A percentile compares a stretch with the other conserved stretches of the same genome.
These are phyloP conservation scores for Phylloscopus trochiloides DNA, from an alignment of 2,113 vertebrate species.

Conservation along the genomic window DNA sequence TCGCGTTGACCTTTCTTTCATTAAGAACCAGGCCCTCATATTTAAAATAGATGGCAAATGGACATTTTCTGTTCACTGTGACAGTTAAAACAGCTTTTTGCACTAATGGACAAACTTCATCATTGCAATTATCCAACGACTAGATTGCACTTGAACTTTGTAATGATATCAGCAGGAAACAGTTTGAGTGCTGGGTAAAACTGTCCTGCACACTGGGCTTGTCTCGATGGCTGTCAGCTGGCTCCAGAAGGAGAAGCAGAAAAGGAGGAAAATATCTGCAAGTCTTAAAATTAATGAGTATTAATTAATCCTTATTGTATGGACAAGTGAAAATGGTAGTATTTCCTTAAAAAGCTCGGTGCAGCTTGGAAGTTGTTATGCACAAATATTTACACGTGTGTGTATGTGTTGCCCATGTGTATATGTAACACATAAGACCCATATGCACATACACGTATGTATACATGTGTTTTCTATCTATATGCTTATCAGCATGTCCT, in stretches of 20 bases:
- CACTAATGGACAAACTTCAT: not conserved
- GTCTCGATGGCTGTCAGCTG: not conserved
- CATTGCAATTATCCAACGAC: not conserved
- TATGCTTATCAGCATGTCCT: not conserved
- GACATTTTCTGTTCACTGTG: not conserved
- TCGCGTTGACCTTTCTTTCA: not conserved
- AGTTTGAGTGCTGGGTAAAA: not conserved
- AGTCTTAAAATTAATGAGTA: not conserved
- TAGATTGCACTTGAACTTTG: not conserved
- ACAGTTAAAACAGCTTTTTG: not conserved
- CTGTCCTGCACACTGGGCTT: not conserved
- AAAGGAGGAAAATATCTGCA: not conserved
- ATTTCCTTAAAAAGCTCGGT: not conserved
- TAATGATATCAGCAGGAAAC: not conserved
- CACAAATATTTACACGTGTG: not conserved
- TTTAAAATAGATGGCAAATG: not conserved
- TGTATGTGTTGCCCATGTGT: not conserved
- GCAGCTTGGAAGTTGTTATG: not conserved
- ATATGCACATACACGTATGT: not conserved
- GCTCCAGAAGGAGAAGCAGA: not conserved
- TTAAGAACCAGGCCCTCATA: not conserved
- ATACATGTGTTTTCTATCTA: not conserved
- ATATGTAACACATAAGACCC: not conserved
- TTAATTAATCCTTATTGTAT: not conserved
- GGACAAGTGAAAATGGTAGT: not conserved